Evolutionary conservation across 1,140 invertebrate genomes (phyloP).

Genomic region (Dryas iulia): DNA sequence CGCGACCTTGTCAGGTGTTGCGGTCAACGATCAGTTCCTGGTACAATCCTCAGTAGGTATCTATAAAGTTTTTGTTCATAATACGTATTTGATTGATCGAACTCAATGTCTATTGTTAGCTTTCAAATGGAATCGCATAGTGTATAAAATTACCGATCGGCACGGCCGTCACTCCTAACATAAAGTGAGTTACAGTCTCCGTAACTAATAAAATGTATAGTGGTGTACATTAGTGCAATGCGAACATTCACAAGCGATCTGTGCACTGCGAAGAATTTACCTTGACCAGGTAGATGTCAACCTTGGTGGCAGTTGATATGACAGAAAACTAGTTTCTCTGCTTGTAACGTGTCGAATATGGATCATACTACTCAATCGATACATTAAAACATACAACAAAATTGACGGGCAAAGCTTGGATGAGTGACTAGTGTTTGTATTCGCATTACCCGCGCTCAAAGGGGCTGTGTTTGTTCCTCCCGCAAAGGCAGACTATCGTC

Average conservation of each 20-base stretch:
- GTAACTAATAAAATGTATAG: neutral
- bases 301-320: slow-evolving; percentile 56
- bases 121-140: slow-evolving; percentile 56
- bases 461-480: slow-evolving; percentile 68
- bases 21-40: slow-evolving; percentile 59
- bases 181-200: slow-evolving; percentile 10
- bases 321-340: slow-evolving; percentile 55
- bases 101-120: slow-evolving; percentile 44
- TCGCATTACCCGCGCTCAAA: slow-evolving; percentile 75
- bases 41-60: slow-evolving; percentile 15
- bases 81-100: slow-evolving; percentile 44
- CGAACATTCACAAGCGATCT: slow-evolving; percentile 46
- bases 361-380: slow-evolving; percentile 14
- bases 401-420: neutral
- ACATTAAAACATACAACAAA: neutral
- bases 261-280: slow-evolving; percentile 47
- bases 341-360: slow-evolving; percentile 23
- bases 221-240: slow-evolving; percentile 10
- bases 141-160: slow-evolving; percentile 45
- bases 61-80: slow-evolving; percentile 29
- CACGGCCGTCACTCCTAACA: neutral
- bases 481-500: slow-evolving; percentile 78
- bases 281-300: slow-evolving; percentile 65
- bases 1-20: slow-evolving; percentile 63
- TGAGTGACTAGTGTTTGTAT: neutral